phyloP scores from a whole-genome alignment of 2,888 invertebrate species.

The Lithophane leautieri region DNA sequence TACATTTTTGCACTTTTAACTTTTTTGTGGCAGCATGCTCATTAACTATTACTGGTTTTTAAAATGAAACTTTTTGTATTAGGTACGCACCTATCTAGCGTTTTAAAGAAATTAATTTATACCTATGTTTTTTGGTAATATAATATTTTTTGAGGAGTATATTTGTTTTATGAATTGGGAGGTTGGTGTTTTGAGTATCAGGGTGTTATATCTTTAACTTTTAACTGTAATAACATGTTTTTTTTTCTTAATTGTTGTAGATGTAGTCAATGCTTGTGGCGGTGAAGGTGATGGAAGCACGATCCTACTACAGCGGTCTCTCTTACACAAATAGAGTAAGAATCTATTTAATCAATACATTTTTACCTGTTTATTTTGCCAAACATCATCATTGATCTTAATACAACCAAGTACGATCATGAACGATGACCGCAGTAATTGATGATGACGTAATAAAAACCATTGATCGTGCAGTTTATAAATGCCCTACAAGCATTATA shows the following conservation, averaged over 20 bases:
- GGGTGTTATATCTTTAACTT: constrained; percentile 16
- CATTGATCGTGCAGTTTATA: constrained; percentile 78
- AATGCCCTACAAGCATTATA: constrained; percentile 82
- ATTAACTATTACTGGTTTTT: constrained; percentile 7
- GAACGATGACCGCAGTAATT: constrained; percentile 75
- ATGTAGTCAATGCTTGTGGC: constrained; percentile 97
- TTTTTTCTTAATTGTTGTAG: constrained; percentile 92
- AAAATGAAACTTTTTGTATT: neutral
- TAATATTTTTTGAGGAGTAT: neutral
- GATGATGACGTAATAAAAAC: constrained; percentile 40
- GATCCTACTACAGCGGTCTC: constrained; percentile 90
- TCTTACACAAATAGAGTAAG: constrained; percentile 90
- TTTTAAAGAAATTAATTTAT: constrained; percentile 27
- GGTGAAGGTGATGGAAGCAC: constrained; percentile 94
- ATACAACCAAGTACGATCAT: constrained; percentile 42
- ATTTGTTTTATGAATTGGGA: constrained; percentile 4
- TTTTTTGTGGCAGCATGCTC: constrained; percentile 37
- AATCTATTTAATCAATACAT: constrained; percentile 69
- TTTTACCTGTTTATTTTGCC: constrained; percentile 60
- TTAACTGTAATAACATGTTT: constrained; percentile 76
- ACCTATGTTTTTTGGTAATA: neutral
- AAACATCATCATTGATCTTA: constrained; percentile 46
- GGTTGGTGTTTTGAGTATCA: constrained; percentile 31
- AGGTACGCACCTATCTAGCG: neutral
- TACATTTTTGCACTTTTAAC: constrained; percentile 34